Evolutionary conservation across 2,113 vertebrate species (phyloP).

Genomic region (Melanostigma gelatinosum): DNA sequence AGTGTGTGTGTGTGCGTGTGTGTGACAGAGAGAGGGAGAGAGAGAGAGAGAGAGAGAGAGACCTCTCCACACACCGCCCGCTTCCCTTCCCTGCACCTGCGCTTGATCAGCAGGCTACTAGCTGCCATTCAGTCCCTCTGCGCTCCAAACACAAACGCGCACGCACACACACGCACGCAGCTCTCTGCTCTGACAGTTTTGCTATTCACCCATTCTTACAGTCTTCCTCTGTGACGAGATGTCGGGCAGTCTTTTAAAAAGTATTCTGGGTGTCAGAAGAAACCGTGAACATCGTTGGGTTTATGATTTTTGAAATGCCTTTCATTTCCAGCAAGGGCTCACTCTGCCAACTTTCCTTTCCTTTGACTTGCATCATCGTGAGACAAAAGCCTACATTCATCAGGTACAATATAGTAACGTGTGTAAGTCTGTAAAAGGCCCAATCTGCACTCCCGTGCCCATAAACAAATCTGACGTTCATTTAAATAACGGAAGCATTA

Average conservation of each 20-base stretch:
- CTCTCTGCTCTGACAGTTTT: slow-evolving; percentile 69
- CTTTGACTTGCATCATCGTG: background rate
- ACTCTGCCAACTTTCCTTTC: background rate
- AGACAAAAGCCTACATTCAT: background rate
- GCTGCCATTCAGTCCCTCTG: slow-evolving; percentile 93
- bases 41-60: slow-evolving; percentile 80
- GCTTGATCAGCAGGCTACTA: slow-evolving; percentile 91
- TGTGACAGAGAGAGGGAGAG: slow-evolving; percentile 69
- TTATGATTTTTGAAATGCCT: background rate
- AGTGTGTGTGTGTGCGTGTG: slow-evolving; percentile 27
- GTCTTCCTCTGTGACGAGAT: slow-evolving; percentile 35
- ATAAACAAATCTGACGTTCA: background rate
- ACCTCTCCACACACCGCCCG: slow-evolving; percentile 75
- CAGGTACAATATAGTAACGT: background rate
- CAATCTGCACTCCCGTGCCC: background rate
- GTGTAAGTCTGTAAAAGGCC: background rate
- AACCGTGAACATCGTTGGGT: background rate
- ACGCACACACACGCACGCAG: slow-evolving; percentile 28
- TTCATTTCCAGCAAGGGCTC: background rate
- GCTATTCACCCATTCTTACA: slow-evolving; percentile 51
- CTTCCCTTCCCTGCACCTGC: slow-evolving; percentile 92
- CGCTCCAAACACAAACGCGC: slow-evolving; percentile 23
- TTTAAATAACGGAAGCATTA: background rate
- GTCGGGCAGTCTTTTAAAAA: slow-evolving; percentile 8
- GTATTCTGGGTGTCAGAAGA: slow-evolving; percentile 1